These are phyloP conservation scores for Seira musarum DNA, from an alignment of 2,888 invertebrate genomes.

Conservation along the genomic window DNA sequence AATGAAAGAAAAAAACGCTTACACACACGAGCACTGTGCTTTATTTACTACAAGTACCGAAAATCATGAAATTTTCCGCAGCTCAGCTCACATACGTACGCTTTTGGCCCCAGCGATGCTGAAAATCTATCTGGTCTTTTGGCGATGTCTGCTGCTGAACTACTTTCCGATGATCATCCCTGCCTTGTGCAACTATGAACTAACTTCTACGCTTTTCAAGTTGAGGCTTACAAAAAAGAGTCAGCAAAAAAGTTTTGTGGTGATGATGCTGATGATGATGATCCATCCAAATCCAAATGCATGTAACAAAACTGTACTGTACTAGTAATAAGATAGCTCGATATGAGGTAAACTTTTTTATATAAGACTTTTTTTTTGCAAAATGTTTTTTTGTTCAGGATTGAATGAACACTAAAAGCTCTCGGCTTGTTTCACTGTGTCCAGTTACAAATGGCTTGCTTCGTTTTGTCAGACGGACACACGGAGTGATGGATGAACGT, in stretches of 20 bases:
- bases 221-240: not conserved
- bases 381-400: not conserved
- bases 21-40: not conserved
- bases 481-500: slow-evolving; percentile 12
- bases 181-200: not conserved
- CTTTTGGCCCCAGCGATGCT: slow-evolving; percentile 21
- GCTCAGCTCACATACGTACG: not conserved
- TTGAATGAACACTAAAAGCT: slow-evolving; percentile 15
- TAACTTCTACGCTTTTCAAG: too few relatives aligned
- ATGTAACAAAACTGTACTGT: slow-evolving; percentile 9
- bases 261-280: not conserved
- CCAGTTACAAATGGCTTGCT: slow-evolving; percentile 9
- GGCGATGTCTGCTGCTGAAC: slow-evolving; percentile 34
- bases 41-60: too few relatives aligned
- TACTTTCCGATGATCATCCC: slow-evolving; percentile 19
- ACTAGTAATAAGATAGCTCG: too few relatives aligned
- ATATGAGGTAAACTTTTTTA: not conserved
- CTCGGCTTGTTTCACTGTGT: slow-evolving; percentile 2
- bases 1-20: not conserved
- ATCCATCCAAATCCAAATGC: slow-evolving; percentile 1
- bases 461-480: slow-evolving; percentile 3
- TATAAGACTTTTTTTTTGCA: not conserved
- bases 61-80: slow-evolving; percentile 5
- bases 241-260: slow-evolving; percentile 1
- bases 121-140: slow-evolving; percentile 33